Conservation (phyloP, 2,888 invertebrate species). For the Fabriciana adippe region DNA sequence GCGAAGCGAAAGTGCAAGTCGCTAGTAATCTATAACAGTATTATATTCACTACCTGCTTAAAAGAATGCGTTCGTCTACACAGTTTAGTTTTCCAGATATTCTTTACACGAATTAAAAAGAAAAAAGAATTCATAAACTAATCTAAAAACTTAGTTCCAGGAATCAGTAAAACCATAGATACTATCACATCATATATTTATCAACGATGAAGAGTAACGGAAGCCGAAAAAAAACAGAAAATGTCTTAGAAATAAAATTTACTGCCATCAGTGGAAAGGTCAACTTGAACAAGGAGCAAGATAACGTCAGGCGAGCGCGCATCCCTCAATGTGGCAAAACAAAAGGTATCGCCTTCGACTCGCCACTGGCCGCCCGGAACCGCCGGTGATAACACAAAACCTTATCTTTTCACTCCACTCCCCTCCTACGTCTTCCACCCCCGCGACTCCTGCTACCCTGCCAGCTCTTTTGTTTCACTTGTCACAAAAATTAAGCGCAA, state of each 20-base stretch:
- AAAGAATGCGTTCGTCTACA: too few species aligned
- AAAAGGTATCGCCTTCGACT: conserved; percentile 80
- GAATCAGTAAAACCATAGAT: conserved; percentile 35
- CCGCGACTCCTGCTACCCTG: conserved; percentile 57
- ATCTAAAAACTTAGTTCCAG: background rate
- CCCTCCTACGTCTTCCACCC: conserved; percentile 44
- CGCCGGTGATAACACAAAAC: conserved; percentile 70
- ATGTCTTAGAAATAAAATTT: conserved; percentile 75
- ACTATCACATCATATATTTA: conserved; percentile 53
- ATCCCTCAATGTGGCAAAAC: conserved; percentile 79
- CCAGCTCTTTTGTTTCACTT: conserved; percentile 82
- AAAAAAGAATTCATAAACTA: too few species aligned
- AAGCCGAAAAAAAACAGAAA: conserved; percentile 55
- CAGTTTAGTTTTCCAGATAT: too few species aligned
- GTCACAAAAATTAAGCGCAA: conserved; percentile 83
- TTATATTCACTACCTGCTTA: too few species aligned
- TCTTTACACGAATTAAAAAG: too few species aligned
- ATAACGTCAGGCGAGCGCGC: conserved; percentile 78
- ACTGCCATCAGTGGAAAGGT: conserved; percentile 75
- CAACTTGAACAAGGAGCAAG: conserved; percentile 63
- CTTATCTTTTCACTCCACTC: conserved; percentile 69
- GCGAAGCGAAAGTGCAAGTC: too few species aligned
- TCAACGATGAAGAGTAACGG: conserved; percentile 56
- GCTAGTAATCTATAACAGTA: too few species aligned
- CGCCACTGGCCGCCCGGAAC: conserved; percentile 76